Conservation (phyloP, 2,113 vertebrate genomes). For the Brachypteracias leptosomus region DNA sequence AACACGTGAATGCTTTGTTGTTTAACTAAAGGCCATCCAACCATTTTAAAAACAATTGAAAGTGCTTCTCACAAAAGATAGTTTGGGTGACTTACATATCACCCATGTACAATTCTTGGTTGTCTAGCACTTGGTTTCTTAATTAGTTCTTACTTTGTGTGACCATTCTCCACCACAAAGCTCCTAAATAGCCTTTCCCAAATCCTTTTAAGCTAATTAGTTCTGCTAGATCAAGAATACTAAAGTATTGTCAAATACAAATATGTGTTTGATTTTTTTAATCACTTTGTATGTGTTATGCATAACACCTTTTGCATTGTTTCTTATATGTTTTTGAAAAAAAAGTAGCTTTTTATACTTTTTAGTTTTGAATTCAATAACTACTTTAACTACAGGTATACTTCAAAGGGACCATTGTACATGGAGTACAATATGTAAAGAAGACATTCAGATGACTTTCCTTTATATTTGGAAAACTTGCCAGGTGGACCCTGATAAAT, state of each 20-base stretch:
- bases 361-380: constrained; percentile 82
- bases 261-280: constrained; percentile 78
- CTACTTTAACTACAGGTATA: constrained; percentile 87
- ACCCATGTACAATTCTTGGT: constrained; percentile 67
- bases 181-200: constrained; percentile 72
- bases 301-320: constrained; percentile 80
- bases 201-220: constrained; percentile 68
- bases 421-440: constrained; percentile 67
- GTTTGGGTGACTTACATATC: constrained; percentile 70
- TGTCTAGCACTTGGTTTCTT: constrained; percentile 76
- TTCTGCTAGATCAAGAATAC: constrained; percentile 69
- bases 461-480: constrained; percentile 73
- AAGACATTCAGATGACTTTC: constrained; percentile 61
- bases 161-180: constrained; percentile 74
- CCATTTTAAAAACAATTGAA: constrained; percentile 70
- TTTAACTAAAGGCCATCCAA: constrained; percentile 79
- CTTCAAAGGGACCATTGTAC: constrained; percentile 83
- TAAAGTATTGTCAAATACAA: constrained; percentile 73
- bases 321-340: constrained; percentile 82
- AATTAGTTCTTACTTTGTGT: constrained; percentile 73
- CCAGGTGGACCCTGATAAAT: constrained; percentile 60
- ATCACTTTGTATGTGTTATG: constrained; percentile 76
- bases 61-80: constrained; percentile 81
- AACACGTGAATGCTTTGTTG: constrained; percentile 75
- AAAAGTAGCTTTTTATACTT: constrained; percentile 84